These are phyloP conservation scores for Falco cherrug DNA, from an alignment of 2,797 vertebrate species.

Conservation along the genomic window DNA sequence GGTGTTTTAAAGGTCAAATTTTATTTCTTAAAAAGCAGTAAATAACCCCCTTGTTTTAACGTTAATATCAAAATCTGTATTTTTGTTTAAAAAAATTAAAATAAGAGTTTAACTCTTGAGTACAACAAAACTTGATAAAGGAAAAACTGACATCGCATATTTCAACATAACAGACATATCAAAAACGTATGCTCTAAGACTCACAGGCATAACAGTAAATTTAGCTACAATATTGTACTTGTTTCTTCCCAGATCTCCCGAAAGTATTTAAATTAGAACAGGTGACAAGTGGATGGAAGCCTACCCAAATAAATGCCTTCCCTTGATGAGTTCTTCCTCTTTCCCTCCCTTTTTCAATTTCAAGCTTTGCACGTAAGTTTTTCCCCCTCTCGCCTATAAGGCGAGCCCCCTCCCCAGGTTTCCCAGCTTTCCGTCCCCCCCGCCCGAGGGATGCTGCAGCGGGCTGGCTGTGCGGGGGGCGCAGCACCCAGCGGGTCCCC, in stretches of 20 bases:
- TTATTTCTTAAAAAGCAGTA: not conserved
- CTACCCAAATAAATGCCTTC: not conserved
- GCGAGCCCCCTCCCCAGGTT: not conserved
- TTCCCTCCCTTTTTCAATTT: not conserved
- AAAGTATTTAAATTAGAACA: not conserved
- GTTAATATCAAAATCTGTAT: no score
- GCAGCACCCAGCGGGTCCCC: no score
- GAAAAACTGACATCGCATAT: not conserved
- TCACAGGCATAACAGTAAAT: not conserved
- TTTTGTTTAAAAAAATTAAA: no score
- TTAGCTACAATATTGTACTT: not conserved
- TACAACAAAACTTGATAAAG: not conserved
- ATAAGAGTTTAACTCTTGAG: not conserved
- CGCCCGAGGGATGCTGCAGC: no score
- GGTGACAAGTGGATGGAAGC: not conserved
- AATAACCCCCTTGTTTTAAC: not conserved
- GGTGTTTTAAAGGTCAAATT: fast-evolving
- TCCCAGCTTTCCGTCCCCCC: not conserved
- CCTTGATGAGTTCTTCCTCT: not conserved
- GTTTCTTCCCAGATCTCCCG: not conserved
- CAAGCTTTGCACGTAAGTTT: not conserved
- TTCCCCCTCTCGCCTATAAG: not conserved
- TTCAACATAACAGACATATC: not conserved
- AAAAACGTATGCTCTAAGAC: not conserved
- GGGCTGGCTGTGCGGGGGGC: no score